Percentiles rank a stretch among this genome's conserved stretches.
Evolutionary conservation across 2,797 vertebrate genomes (phyloP).

Genomic region (Eremophila alpestris): DNA sequence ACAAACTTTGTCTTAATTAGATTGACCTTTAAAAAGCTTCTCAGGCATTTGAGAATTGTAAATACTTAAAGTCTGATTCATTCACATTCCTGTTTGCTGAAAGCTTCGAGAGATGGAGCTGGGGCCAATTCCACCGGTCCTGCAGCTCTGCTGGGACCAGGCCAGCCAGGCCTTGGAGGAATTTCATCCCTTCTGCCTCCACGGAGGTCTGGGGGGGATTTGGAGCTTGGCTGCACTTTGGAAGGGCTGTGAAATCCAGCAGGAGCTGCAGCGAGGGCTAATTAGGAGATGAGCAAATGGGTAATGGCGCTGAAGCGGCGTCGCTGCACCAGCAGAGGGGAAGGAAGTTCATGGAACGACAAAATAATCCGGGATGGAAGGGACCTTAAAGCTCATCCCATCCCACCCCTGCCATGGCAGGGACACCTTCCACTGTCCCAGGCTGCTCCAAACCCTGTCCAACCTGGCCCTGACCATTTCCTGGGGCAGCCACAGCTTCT

Average conservation of each 20-base stretch:
- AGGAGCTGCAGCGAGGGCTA: not conserved
- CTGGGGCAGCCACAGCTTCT: not conserved
- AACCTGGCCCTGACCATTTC: fast-evolving
- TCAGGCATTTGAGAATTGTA: conserved; percentile 62
- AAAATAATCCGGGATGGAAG: not conserved
- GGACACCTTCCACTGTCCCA: not conserved
- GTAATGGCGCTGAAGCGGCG: not conserved
- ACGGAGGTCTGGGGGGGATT: fast-evolving
- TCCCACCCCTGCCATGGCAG: not conserved
- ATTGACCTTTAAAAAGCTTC: conserved; percentile 78
- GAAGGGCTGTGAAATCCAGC: not conserved
- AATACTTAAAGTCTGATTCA: conserved; percentile 52
- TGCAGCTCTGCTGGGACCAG: not conserved
- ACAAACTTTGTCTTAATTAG: conserved; percentile 76
- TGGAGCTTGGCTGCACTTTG: not conserved
- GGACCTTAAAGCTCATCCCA: fast-evolving
- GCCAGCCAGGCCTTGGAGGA: not conserved
- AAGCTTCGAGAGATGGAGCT: not conserved
- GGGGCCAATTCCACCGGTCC: not conserved
- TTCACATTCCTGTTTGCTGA: conserved; percentile 18
- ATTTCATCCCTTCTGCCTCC: not conserved
- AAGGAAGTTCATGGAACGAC: not conserved
- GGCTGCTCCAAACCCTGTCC: fast-evolving
- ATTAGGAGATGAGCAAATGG: fast-evolving
- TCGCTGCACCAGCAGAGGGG: fast-evolving